These are phyloP conservation scores for Nomada goodeniana DNA, from an alignment of 2,888 invertebrate species.

Conservation along the genomic window DNA sequence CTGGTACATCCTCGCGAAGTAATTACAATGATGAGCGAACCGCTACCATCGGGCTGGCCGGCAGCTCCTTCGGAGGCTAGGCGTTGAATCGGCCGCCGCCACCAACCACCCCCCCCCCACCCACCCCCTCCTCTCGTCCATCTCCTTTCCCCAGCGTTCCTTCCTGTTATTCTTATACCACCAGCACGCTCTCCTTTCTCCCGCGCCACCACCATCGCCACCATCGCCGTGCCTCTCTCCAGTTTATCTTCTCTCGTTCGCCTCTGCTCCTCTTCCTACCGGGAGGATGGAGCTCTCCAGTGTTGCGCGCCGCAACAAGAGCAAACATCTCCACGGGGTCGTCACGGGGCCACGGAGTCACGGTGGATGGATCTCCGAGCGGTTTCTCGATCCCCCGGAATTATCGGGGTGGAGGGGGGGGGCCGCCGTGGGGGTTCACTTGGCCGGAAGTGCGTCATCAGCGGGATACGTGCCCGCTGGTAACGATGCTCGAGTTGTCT, in stretches of 20 bases:
- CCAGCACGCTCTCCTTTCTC: constrained; percentile 34
- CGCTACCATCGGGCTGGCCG: constrained; percentile 75
- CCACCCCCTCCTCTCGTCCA: constrained; percentile 37
- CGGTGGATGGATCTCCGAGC: constrained; percentile 77
- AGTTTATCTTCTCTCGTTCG: constrained; percentile 49
- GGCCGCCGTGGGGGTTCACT: constrained; percentile 75
- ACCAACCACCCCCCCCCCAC: too few species aligned
- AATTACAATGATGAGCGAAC: constrained; percentile 83
- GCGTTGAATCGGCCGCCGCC: constrained; percentile 69
- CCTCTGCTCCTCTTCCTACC: constrained; percentile 49
- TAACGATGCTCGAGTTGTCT: constrained; percentile 55
- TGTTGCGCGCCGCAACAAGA: constrained; percentile 79
- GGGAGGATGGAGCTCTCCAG: constrained; percentile 57
- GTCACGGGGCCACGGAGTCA: constrained; percentile 82
- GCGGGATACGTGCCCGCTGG: constrained; percentile 68
- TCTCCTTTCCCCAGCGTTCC: constrained; percentile 39
- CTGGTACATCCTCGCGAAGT: constrained; percentile 83
- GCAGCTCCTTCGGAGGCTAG: constrained; percentile 75
- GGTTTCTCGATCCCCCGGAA: constrained; percentile 76
- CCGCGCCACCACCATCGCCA: constrained; percentile 25
- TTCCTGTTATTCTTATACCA: constrained; percentile 50
- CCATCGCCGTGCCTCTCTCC: constrained; percentile 41
- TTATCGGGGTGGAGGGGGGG: constrained; percentile 77
- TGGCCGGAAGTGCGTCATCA: constrained; percentile 80
- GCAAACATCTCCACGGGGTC: constrained; percentile 80